Evolutionary conservation across 2,888 invertebrate species (phyloP).

Genomic region (Diaprepes abbreviatus): DNA sequence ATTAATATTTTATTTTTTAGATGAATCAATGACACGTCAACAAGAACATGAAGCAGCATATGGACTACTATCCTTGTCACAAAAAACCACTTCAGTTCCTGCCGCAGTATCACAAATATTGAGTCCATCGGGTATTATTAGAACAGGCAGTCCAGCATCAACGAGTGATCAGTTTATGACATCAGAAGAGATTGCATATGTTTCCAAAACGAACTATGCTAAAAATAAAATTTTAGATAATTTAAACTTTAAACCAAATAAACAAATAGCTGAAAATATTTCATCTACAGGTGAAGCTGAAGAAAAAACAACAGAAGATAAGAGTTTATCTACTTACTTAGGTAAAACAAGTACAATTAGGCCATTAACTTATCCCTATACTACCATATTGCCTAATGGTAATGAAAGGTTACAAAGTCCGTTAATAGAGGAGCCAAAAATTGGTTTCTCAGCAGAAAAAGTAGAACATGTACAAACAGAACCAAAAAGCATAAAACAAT

Average conservation of each 20-base stretch:
- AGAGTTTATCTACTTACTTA: constrained; percentile 59
- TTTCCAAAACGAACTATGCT: constrained; percentile 65
- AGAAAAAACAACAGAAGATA: constrained; percentile 50
- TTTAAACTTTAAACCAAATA: constrained; percentile 30
- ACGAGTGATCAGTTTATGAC: constrained; percentile 59
- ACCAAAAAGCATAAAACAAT: constrained; percentile 66
- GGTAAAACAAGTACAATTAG: constrained; percentile 71
- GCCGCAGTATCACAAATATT: constrained; percentile 48
- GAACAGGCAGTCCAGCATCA: constrained; percentile 46
- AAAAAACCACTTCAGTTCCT: constrained; percentile 65
- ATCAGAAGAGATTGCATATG: constrained; percentile 65
- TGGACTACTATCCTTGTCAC: constrained; percentile 82
- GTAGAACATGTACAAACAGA: constrained; percentile 38
- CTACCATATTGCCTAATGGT: constrained; percentile 24
- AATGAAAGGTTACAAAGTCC: constrained; percentile 9
- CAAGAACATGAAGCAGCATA: constrained; percentile 90
- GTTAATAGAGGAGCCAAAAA: constrained; percentile 3
- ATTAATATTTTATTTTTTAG: constrained; percentile 71
- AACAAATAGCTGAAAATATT: constrained; percentile 33
- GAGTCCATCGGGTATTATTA: constrained; percentile 45
- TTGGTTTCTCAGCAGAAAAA: constrained; percentile 59
- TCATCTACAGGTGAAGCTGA: constrained; percentile 32
- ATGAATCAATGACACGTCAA: constrained; percentile 76
- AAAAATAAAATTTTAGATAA: constrained; percentile 65
- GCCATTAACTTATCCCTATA: constrained; percentile 80